Conservation (phyloP, 2,888 invertebrate genomes). For the Deroplatys truncata region DNA sequence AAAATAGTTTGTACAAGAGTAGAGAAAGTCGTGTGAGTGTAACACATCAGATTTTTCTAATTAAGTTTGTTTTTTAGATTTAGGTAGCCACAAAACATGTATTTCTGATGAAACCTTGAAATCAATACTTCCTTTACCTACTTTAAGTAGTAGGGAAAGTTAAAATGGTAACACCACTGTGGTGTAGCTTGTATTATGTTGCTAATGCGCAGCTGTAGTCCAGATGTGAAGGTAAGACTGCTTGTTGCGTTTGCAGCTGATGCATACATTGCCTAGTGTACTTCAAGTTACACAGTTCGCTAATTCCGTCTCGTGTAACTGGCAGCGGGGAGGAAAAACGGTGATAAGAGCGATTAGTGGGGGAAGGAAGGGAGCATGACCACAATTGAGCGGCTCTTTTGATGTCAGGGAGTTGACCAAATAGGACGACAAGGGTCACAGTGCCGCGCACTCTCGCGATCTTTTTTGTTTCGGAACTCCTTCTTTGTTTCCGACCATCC, state of each 20-base stretch:
- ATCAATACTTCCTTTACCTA: no score
- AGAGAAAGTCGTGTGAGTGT: no score
- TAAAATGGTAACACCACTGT: no score
- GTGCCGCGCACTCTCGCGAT: background rate
- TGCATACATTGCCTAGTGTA: background rate
- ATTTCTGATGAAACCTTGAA: no score
- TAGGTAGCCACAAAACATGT: no score
- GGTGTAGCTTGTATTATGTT: no score
- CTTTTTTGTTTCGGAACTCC: background rate
- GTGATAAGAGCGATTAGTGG: background rate
- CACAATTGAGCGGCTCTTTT: background rate
- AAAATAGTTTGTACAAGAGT: no score
- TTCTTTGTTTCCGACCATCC: background rate
- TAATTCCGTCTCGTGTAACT: background rate
- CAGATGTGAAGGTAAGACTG: background rate
- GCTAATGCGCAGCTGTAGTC: no score
- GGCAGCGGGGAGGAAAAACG: background rate
- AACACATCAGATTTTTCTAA: no score
- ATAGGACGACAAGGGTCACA: constrained; percentile 23
- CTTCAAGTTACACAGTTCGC: background rate
- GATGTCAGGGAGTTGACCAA: constrained; percentile 23
- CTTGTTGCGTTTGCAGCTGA: background rate
- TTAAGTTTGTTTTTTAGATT: no score
- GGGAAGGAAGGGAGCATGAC: background rate
- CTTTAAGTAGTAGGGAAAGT: no score